A percentile compares a stretch with the other conserved stretches of the same genome.
phyloP scores from a whole-genome alignment of 1,140 invertebrate genomes.

The Trachymyrmex septentrionalis region DNA sequence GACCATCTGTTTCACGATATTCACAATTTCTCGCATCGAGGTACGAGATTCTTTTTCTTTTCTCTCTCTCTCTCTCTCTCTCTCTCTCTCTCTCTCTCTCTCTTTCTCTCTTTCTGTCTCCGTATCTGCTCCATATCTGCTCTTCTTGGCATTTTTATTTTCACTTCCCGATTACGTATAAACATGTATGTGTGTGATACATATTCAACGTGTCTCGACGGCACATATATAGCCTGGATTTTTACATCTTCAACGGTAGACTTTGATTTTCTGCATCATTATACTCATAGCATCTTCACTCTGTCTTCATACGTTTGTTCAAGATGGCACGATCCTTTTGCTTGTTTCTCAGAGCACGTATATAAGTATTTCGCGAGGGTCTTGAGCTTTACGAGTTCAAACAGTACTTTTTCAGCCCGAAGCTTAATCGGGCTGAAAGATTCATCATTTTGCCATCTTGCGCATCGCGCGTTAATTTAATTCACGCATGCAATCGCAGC shows the following conservation, averaged over 20 bases:
- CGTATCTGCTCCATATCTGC: constrained; percentile 33
- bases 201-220: constrained; percentile 64
- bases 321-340: constrained; percentile 54
- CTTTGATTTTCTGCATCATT: constrained; percentile 73
- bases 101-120: constrained; percentile 44
- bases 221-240: constrained; percentile 64
- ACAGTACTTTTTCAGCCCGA: not conserved
- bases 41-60: constrained; percentile 58
- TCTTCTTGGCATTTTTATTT: constrained; percentile 44
- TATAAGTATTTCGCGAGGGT: not conserved
- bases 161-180: constrained; percentile 43
- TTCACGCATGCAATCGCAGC: constrained; percentile 69
- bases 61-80: constrained; percentile 9
- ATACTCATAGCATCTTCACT: constrained; percentile 68
- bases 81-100: constrained; percentile 39
- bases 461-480: constrained; percentile 34
- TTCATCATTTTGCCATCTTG: constrained; percentile 63
- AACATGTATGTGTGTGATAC: constrained; percentile 51
- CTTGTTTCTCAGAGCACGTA: not conserved
- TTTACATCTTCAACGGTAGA: constrained; percentile 69
- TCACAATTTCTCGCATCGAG: constrained; percentile 56
- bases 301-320: constrained; percentile 48
- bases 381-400: not conserved
- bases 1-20: constrained; percentile 48
- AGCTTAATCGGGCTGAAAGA: constrained; percentile 11